Evolutionary conservation across 1,140 invertebrate species (phyloP), one percentile per base, ranked within the genome.

Genomic region (Drosophila yakuba): DNA sequence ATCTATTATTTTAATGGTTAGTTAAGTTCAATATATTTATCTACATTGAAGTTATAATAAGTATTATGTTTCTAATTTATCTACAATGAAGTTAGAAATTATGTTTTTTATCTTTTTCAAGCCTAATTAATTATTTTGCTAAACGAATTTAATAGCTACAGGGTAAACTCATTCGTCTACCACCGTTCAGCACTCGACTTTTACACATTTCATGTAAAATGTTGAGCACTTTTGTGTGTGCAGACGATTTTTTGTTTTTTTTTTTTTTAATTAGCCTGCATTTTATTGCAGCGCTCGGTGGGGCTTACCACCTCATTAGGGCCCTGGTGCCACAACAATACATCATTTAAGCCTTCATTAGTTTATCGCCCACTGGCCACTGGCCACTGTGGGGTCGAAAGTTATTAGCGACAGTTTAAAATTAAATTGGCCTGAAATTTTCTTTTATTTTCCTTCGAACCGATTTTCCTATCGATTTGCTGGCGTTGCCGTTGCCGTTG

Each of bases 361-460:
- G 82, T 86, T 86, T 82, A 86, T 79, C 82, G 74, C 73, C 63
- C 77, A 63, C 15, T 56, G 51, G 64, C 63, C 77, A 63, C 15
- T 56, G 51, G 64, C 63, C 71, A 56, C 66, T 69, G 83, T 77
- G 66, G 61, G 73, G 73, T 38, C 74, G 75, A 89, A 88, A 88
- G 76, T 83, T 88, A 88, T 88, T 88, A 88, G 83, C 76, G 84
- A 88, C 83, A 83, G 76, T 88, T 89, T 89, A 88, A 88, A 83
- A 82, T 88, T 79, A 75, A 86, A 86, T 86, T 83, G 77, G 60
- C 69, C 69, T 50, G 60, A 55, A 71, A 39, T 54, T 44, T 17
- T 44, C 11, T 44, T 63, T 68, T 83, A 72, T 81, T 62, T 66
- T 61, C 28, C n/a, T 20, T 20, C 20, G 20, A 20, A 20, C 15